Evolutionary conservation across 2,113 vertebrate genomes (phyloP).

Genomic region (Sula dactylatra): DNA sequence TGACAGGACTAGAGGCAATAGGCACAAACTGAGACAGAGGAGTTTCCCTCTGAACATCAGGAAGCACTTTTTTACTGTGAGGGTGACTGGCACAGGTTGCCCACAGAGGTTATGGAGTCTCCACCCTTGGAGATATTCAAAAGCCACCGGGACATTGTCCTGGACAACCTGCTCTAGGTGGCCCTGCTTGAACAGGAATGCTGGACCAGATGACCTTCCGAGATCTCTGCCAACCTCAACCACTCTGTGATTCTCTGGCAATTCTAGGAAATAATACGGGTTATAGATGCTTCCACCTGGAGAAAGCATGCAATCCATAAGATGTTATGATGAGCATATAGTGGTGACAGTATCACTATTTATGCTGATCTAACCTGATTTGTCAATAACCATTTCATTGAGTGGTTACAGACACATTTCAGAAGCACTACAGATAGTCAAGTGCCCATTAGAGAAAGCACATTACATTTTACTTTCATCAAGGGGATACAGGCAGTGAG

Average conservation of each 20-base stretch:
- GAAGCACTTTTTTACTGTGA: background rate
- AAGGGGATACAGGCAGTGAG: background rate
- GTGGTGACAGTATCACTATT: background rate
- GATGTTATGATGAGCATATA: background rate
- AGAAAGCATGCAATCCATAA: background rate
- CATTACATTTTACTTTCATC: constrained; percentile 16
- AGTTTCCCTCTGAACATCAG: background rate
- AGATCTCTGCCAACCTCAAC: background rate
- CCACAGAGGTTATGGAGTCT: background rate
- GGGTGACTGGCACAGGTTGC: background rate
- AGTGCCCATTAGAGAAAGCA: constrained; percentile 20
- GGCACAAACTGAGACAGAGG: background rate
- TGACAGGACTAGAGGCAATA: background rate
- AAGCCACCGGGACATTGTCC: background rate
- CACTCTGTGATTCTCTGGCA: background rate
- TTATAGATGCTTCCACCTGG: background rate
- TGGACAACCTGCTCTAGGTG: background rate
- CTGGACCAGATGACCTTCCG: background rate
- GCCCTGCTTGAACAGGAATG: background rate
- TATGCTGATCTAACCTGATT: background rate
- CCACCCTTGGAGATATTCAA: background rate
- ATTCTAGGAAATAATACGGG: background rate
- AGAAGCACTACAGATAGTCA: background rate
- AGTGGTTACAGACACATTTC: background rate
- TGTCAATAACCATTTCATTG: constrained; percentile 12